Base-by-base conservation (phyloP, 2,888 invertebrate genomes). In the Odontothrips loti region DNA sequence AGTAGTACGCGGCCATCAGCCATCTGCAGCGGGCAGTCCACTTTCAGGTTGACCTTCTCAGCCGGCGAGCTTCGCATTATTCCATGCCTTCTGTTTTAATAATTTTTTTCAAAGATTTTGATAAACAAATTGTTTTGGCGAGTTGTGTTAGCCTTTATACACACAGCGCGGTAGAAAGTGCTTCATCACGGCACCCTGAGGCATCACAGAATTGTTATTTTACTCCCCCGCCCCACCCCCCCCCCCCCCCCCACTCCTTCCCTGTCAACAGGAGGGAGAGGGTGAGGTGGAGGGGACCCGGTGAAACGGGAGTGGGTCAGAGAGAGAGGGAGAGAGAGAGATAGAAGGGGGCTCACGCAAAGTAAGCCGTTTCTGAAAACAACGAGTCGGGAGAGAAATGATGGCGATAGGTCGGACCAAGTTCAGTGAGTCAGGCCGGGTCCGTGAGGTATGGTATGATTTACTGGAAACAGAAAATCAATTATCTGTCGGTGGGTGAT, bases 381-480 rank as follows among this genome's bases (percentile, higher is more conserved):
- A 43, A 43, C 34, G 20, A 58, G 58, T 20, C 20, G 34, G 34
- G 20, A 11, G 20, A 58, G 58, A 20, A 58, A 58, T 58, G 20
- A 58, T 58, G 58, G 20, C 17, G 58, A 11, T 58, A 15, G 20
- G 20, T 20, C 58, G 12, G 58, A 6, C 15, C 17, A 58, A 58
- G 58, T 58, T 20, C 58, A 20, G 58, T 15, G 58, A 43, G 34
- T 11, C 58, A 11, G 20, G 17, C 20, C 34, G 3, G 34, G 34
- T 43, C 34, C 34, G 51, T 15, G 58, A 8, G 58, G n/a, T 15
- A 15, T 58, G 20, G 15, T 27, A 27, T 75, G 68, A 75, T 75
- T 75, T 75, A 75, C 27, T 12, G 23, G 27, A 75, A 75, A 75
- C 68, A 27, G 68, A 12, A 27, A 75, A 75, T 75, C 68, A 75